Percentiles rank a stretch among this genome's conserved stretches.
phyloP scores from a whole-genome alignment of 2,113 vertebrate species.

The Odobenus rosmarus region DNA sequence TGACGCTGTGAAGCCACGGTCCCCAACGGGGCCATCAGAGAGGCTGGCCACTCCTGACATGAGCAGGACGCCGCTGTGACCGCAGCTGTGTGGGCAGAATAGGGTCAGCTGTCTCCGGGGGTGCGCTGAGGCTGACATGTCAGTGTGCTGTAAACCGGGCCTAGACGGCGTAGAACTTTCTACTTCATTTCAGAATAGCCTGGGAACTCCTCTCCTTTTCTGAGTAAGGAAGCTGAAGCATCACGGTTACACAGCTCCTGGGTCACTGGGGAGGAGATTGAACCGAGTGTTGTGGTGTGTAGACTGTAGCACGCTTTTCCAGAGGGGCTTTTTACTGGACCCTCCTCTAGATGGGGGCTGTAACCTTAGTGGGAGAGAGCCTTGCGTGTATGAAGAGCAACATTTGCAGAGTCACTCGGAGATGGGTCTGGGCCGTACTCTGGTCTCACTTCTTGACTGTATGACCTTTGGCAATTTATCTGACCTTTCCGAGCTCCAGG shows the following conservation, averaged over 20 bases:
- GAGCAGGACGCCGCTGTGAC: neutral
- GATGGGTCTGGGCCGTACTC: too few species aligned
- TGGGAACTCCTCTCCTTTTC: neutral
- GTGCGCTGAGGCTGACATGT: neutral
- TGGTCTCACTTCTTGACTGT: neutral
- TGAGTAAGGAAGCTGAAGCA: neutral
- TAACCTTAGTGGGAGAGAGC: neutral
- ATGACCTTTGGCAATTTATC: neutral
- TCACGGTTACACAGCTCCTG: neutral
- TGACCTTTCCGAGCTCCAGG: neutral
- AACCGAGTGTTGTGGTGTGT: neutral
- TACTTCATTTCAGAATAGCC: neutral
- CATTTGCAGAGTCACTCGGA: neutral
- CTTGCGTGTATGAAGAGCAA: neutral
- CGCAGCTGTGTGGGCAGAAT: accelerated
- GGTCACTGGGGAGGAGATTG: neutral
- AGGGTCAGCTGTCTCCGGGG: neutral
- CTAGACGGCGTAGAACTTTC: neutral
- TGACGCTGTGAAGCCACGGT: neutral
- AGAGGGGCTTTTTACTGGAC: neutral
- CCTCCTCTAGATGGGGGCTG: neutral
- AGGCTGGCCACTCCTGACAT: neutral
- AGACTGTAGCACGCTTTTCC: too few species aligned
- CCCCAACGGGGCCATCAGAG: neutral
- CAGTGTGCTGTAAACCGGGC: neutral